phyloP scores from a whole-genome alignment of 2,113 vertebrate genomes.

The Lamprologus speciosus region DNA sequence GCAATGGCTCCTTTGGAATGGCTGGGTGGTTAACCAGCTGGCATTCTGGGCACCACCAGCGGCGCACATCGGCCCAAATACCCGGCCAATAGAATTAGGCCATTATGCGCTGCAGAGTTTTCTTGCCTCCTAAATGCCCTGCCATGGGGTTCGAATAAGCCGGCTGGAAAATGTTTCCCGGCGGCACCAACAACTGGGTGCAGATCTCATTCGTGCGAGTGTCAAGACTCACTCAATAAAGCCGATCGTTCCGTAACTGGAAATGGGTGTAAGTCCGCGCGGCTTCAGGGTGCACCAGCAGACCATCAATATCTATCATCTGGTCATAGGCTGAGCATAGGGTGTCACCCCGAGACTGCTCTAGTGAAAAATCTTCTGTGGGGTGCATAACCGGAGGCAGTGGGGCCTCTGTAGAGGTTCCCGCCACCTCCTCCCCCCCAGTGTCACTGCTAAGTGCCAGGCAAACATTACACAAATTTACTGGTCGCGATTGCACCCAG shows the following conservation, averaged over 20 bases:
- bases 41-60: neutral
- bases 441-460: neutral
- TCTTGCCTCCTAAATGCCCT: neutral
- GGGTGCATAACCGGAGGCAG: neutral
- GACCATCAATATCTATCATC: neutral
- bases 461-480: neutral
- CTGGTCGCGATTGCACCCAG: neutral
- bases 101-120: neutral
- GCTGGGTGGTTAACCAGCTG: neutral
- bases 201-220: neutral
- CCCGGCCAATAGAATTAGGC: neutral
- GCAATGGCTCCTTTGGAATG: neutral
- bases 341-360: neutral
- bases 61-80: neutral
- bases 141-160: neutral
- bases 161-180: neutral
- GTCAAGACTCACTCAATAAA: neutral
- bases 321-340: neutral
- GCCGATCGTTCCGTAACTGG: neutral
- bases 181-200: neutral
- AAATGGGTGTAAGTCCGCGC: neutral
- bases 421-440: neutral
- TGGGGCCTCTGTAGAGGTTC: neutral
- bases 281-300: neutral
- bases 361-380: neutral